Evolutionary conservation across 2,888 invertebrate species (phyloP).

Genomic region (Argyra leucocephala): DNA sequence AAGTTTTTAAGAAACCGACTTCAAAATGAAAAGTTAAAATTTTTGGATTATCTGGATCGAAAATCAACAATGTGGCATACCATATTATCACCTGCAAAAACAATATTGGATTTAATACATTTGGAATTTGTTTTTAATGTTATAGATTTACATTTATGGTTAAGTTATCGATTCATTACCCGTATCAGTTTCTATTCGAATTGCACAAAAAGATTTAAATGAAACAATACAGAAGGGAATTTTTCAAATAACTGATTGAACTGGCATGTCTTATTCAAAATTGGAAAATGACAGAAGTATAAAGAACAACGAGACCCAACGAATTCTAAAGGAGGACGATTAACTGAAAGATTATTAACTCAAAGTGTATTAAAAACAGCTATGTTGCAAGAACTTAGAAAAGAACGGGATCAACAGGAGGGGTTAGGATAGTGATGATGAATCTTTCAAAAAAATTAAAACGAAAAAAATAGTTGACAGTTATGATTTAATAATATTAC

Average conservation of each 20-base stretch:
- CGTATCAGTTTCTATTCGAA: conserved; percentile 64
- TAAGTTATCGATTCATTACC: conserved; percentile 87
- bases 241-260: conserved; percentile 60
- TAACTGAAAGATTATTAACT: conserved; percentile 60
- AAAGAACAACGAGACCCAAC: conserved; percentile 26
- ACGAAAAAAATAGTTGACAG: conserved; percentile 36
- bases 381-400: conserved; percentile 72
- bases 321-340: conserved; percentile 44
- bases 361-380: conserved; percentile 77
- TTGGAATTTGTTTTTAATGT: conserved; percentile 92
- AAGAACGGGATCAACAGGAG: conserved; percentile 57
- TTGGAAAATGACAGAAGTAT: conserved; percentile 36
- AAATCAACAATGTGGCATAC: conserved; percentile 78
- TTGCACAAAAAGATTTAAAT: conserved; percentile 80
- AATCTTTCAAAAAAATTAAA: conserved; percentile 31
- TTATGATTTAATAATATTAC: too few species aligned
- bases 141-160: conserved; percentile 91
- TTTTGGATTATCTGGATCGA: conserved; percentile 78
- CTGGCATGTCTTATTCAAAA: conserved; percentile 31
- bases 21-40: conserved; percentile 83
- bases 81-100: conserved; percentile 72
- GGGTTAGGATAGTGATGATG: conserved; percentile 29
- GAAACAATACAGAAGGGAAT: conserved; percentile 82
- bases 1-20: conserved; percentile 70
- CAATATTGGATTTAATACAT: conserved; percentile 78